Conservation (phyloP, 2,888 invertebrate species). For the Anthophora plumipes region DNA sequence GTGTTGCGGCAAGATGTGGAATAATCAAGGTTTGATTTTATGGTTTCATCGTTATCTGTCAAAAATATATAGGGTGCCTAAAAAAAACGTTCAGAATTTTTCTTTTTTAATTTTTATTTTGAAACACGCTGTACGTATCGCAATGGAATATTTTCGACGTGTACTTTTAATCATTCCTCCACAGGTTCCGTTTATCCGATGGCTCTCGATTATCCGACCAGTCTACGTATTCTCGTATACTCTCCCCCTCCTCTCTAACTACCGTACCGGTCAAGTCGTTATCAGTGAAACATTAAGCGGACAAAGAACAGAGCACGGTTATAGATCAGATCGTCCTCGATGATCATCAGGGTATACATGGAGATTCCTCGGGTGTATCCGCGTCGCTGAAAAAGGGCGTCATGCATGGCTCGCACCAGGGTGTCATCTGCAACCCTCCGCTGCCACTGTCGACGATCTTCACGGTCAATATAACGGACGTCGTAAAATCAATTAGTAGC, state of each 20-base stretch:
- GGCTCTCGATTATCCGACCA: not conserved
- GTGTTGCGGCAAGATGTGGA: not conserved
- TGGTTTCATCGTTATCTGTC: not conserved
- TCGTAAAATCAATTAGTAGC: slow-evolving; percentile 81
- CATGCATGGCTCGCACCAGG: slow-evolving; percentile 77
- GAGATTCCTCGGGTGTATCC: slow-evolving; percentile 53
- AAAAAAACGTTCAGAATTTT: not conserved
- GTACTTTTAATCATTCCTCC: not conserved
- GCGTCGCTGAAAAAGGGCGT: slow-evolving; percentile 75
- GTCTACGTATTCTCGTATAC: not conserved
- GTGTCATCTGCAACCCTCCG: slow-evolving; percentile 75
- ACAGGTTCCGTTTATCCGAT: not conserved
- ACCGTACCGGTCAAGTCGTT: slow-evolving; percentile 17
- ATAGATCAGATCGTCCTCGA: slow-evolving; percentile 41
- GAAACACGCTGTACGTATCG: too few relatives aligned
- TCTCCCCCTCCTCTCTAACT: not conserved
- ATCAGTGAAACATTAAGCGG: slow-evolving; percentile 33
- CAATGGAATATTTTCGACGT: not conserved
- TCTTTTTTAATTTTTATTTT: not conserved
- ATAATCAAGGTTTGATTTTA: slow-evolving; percentile 2
- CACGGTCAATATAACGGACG: slow-evolving; percentile 80
- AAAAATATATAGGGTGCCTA: not conserved
- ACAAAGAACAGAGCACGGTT: slow-evolving; percentile 41
- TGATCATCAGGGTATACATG: slow-evolving; percentile 36
- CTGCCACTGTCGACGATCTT: slow-evolving; percentile 69